phyloP scores from a whole-genome alignment of 1,140 invertebrate genomes.

The Ctenoplectra terminalis region DNA sequence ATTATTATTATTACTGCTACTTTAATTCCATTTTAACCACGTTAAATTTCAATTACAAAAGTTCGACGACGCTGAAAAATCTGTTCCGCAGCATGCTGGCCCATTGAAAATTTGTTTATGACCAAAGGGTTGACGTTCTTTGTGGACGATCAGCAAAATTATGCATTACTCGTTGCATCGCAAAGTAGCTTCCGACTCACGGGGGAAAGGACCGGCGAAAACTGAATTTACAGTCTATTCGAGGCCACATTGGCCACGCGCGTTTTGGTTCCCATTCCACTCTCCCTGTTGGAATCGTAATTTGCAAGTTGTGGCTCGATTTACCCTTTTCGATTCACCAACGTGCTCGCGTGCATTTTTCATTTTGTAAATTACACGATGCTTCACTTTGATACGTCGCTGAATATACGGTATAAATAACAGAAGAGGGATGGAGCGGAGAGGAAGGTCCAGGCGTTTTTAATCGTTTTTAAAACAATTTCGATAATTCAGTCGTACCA shows the following conservation, averaged over 20 bases:
- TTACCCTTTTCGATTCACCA: constrained; percentile 3
- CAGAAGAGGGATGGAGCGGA: neutral
- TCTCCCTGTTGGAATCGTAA: neutral
- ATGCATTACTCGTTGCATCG: constrained; percentile 53
- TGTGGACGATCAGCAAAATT: constrained; percentile 52
- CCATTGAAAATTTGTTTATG: constrained; percentile 37
- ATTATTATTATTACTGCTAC: no score
- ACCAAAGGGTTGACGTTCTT: constrained; percentile 37
- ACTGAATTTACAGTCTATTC: constrained; percentile 42
- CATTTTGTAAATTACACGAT: neutral
- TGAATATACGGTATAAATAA: neutral
- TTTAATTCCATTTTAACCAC: no score
- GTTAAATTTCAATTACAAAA: constrained; percentile 44
- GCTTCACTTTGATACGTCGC: neutral
- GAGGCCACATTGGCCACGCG: neutral
- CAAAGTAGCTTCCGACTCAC: constrained; percentile 39
- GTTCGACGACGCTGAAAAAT: constrained; percentile 34
- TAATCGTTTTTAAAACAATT: neutral
- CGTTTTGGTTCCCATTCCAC: neutral
- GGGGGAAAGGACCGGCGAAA: constrained; percentile 3
- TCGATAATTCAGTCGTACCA: neutral
- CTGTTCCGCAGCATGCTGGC: neutral
- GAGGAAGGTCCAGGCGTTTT: neutral
- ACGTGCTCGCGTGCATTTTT: neutral
- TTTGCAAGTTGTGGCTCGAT: constrained; percentile 32